Evolutionary conservation across 1,140 invertebrate genomes (phyloP).

Genomic region (Wiebesia pumilae): DNA sequence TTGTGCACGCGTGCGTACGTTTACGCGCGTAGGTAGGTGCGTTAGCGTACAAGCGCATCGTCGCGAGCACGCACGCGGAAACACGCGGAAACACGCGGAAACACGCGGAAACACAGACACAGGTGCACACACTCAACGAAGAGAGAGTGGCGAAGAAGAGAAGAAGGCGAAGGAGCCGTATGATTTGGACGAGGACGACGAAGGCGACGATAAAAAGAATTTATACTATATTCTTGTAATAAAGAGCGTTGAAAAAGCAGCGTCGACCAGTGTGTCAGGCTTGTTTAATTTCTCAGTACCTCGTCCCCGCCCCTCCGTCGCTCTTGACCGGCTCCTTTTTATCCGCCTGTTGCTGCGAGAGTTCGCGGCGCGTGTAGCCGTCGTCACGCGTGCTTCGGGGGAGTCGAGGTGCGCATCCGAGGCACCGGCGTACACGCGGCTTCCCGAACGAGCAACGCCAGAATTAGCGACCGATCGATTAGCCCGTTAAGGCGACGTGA

Average conservation of each 20-base stretch:
- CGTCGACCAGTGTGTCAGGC: not conserved
- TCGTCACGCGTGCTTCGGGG: not conserved
- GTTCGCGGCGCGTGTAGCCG: not conserved
- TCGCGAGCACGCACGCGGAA: not conserved
- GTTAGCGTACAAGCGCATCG: not conserved
- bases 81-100: not conserved
- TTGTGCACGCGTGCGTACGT: not conserved
- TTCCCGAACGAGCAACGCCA: no score
- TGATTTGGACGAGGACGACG: not conserved
- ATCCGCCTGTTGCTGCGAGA: slow-evolving; percentile 39
- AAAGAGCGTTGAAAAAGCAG: slow-evolving; percentile 66
- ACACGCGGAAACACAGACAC: not conserved
- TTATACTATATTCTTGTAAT: slow-evolving; percentile 77
- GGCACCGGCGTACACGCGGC: no score
- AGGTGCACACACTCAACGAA: slow-evolving; percentile 5
- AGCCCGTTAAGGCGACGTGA: slow-evolving; percentile 30
- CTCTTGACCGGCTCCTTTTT: not conserved
- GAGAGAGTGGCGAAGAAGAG: slow-evolving; percentile 6
- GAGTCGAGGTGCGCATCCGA: not conserved
- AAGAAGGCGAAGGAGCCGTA: not conserved
- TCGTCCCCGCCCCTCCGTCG: not conserved
- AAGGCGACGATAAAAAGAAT: slow-evolving; percentile 60
- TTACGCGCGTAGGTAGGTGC: no score
- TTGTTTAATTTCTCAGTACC: slow-evolving; percentile 11
- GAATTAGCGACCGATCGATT: slow-evolving; percentile 32